Evolutionary conservation across 2,797 vertebrate species (phyloP).

Genomic region (Anguilla pacifica): DNA sequence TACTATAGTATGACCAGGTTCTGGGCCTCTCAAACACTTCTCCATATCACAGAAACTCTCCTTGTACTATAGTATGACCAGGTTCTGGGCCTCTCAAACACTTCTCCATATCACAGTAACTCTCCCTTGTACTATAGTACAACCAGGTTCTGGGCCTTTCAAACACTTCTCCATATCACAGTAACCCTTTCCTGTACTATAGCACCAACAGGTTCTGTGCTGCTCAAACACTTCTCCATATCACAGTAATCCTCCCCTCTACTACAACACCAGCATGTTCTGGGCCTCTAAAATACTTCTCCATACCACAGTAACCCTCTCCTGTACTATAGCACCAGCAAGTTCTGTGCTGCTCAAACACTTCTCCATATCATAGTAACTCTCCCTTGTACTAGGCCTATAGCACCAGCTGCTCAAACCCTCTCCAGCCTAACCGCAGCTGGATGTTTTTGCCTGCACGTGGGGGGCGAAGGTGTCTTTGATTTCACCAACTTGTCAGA

Average conservation of each 20-base stretch:
- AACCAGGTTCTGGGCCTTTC: too few species aligned
- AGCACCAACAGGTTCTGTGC: too few species aligned
- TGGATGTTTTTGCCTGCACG: background rate
- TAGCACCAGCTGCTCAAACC: background rate
- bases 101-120: too few species aligned
- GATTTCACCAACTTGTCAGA: slow-evolving; percentile 22
- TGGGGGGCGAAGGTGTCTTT: background rate
- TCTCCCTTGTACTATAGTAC: too few species aligned
- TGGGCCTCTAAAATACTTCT: too few species aligned
- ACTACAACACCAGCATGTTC: background rate
- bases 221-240: too few species aligned
- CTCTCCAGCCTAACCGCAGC: background rate
- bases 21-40: too few species aligned
- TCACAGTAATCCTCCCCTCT: background rate
- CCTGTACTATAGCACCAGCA: background rate
- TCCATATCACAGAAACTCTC: too few species aligned
- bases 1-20: background rate
- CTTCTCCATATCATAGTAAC: background rate
- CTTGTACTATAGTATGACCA: background rate
- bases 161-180: too few species aligned
- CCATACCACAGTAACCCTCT: too few species aligned
- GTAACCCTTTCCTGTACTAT: too few species aligned
- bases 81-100: too few species aligned
- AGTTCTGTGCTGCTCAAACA: background rate
- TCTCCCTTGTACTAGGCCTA: background rate